Evolutionary conservation across 2,888 invertebrate species (phyloP), one percentile per base, ranked within the genome.

Genomic region (Julus scanicus): DNA sequence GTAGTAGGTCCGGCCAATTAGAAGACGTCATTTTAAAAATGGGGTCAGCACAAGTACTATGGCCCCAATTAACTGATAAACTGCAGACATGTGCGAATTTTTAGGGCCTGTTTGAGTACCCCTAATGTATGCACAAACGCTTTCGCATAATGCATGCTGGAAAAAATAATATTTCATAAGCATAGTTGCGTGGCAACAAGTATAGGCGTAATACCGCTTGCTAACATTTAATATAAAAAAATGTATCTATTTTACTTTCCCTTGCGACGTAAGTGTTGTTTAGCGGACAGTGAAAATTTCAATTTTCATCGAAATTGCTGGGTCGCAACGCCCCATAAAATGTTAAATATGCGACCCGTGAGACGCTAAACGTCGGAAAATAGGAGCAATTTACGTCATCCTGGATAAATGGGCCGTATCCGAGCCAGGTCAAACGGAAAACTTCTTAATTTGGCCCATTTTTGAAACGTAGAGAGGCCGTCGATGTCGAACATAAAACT

Each of bases 101-200:
- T 29, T 29, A 29, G 29, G 29, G 29, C 1, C 29, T 29, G 29
- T 29, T 29, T 29, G 29, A 29, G 29, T 29, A 29, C 29, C 29
- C 29, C 29, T 29, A 29, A 29, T 29, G 29, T 29, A 29, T 29
- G 29, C 29, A 29, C 29, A 29, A 0, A 29, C 29, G 29, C 29
- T 29, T 29, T 29, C 29, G 29, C 29, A 29, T 29, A 29, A 29
- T 29, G 29, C 29, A 29, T 29, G 29, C 29, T 29, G n/a, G n/a
- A 29, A n/a, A 63, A 71, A 71, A 29, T 20, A 20, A 11, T n/a
- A 71, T 71, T 8, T 9, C 0, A 13, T 63, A n/a, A 29, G 13
- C 11, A 80, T 37, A 80, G 80, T 37, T 80, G 80, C 37, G 80
- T 37, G 80, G 80, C 80, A 80, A 80, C 80, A 71, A 71, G 20